phyloP scores from a whole-genome alignment of 2,113 vertebrate species.

The Butorides virescens region DNA sequence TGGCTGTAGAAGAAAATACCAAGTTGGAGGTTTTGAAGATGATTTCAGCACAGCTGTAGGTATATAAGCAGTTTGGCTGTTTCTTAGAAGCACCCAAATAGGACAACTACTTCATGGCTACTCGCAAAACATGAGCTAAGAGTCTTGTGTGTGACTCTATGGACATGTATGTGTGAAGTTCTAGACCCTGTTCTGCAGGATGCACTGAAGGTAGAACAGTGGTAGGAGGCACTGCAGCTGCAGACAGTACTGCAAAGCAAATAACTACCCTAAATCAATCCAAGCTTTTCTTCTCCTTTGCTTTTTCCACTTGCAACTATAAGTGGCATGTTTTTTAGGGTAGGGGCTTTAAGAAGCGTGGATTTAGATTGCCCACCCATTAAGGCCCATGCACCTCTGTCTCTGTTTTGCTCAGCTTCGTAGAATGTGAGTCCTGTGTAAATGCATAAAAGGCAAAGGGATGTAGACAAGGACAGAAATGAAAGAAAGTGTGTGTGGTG shows the following conservation, averaged over 20 bases:
- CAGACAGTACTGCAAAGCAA: not conserved
- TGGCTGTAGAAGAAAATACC: not conserved
- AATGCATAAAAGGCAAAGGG: not conserved
- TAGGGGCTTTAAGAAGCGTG: not conserved
- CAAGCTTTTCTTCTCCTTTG: not conserved
- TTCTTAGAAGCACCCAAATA: not conserved
- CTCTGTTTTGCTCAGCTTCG: not conserved
- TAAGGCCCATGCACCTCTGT: not conserved
- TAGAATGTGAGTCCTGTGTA: fast-evolving
- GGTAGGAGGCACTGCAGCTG: not conserved
- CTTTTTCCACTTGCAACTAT: not conserved
- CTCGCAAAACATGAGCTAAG: not conserved
- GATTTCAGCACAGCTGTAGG: not conserved
- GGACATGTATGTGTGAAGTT: not conserved
- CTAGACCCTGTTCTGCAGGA: not conserved
- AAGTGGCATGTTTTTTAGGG: not conserved
- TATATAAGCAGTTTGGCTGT: not conserved
- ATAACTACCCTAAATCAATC: not conserved
- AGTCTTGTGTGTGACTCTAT: not conserved
- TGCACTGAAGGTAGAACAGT: not conserved
- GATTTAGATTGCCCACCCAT: not conserved
- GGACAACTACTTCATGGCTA: not conserved
- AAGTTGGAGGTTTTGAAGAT: not conserved
- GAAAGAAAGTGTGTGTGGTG: not conserved
- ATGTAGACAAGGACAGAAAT: not conserved